Evolutionary conservation across 2,888 invertebrate species (phyloP), one percentile per base, ranked within the genome.

Genomic region (Megastigmus dorsalis): DNA sequence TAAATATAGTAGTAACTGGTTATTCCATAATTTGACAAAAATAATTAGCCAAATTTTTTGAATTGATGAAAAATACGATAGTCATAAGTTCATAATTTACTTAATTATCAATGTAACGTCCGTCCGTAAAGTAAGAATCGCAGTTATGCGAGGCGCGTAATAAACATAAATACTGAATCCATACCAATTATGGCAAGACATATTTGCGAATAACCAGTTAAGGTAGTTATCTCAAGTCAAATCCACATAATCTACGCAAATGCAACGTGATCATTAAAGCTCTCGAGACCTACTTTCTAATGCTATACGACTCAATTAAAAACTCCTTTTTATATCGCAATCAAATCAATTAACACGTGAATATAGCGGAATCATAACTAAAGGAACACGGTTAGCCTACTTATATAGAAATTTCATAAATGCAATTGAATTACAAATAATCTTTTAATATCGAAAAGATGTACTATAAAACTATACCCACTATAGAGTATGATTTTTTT

Each of bases 251-350:
- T 43, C 30, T 30, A 9, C 28, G 38, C 45, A 30, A 60, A 7
- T 3, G 30, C 23, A 30, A 4, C 9, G 13, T 0, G 28, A 38
- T 54, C 52, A 65, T 54, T 54, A 23, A 57, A 20, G 3, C n/a
- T 18, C 23, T 18, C 23, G 6, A 36, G 41, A 41, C 26, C 26
- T 6, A 66, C 45, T 67, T 54, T 57, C 67, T 57, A 45, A 67
- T 33, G 33, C 67, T 45, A 23, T 5, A 18, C 26, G 45, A 36
- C 55, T 10, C 6, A 45, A 5, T 48, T 57, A 15, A 13, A 50
- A 48, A 45, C 36, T 18, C 15, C 43, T 55, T 43, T 45, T 55
- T 33, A 59, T 10, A 20, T 13, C 33, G n/a, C n/a, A n/a, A n/a
- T n/a, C n/a, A n/a, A n/a, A n/a, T n/a, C 13, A 38, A 41, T 68